Conservation (phyloP, 1,140 invertebrate species). For the Vanessa tameamea region DNA sequence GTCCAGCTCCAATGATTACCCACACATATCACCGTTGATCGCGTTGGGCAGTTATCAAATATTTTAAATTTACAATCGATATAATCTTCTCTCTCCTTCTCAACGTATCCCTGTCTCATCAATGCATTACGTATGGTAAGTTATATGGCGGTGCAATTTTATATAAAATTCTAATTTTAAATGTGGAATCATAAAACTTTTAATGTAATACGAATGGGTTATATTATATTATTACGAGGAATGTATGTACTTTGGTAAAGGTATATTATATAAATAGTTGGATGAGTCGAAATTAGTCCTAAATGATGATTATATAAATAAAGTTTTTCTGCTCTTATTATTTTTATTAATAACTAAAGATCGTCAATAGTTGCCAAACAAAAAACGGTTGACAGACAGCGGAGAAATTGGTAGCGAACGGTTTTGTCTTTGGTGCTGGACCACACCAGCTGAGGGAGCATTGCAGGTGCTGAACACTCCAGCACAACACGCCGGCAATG, state of each 20-base stretch:
- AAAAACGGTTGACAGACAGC: too few relatives aligned
- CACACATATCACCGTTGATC: slow-evolving; percentile 35
- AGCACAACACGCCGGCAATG: too few relatives aligned
- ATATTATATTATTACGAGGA: background rate
- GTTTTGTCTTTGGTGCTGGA: too few relatives aligned
- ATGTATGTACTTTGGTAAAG: background rate
- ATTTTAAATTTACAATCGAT: slow-evolving; percentile 42
- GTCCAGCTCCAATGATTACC: slow-evolving; percentile 34
- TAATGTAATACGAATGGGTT: background rate
- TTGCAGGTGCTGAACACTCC: too few relatives aligned
- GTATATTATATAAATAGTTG: too few relatives aligned
- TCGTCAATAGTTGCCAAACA: too few relatives aligned
- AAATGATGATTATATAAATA: too few relatives aligned
- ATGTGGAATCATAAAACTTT: slow-evolving; percentile 1
- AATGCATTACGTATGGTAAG: slow-evolving; percentile 11
- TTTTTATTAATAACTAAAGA: too few relatives aligned
- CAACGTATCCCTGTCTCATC: slow-evolving; percentile 12
- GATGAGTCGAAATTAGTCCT: too few relatives aligned
- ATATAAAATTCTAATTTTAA: slow-evolving; percentile 5
- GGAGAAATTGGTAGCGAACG: too few relatives aligned
- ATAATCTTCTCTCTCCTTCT: slow-evolving; percentile 28
- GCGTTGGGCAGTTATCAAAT: slow-evolving; percentile 39
- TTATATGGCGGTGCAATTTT: slow-evolving; percentile 19
- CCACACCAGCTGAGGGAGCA: too few relatives aligned
- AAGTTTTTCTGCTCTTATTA: too few relatives aligned